Evolutionary conservation across 2,797 vertebrate genomes (phyloP), one percentile per base, ranked within the genome.

Genomic region (Gambelia wislizenii): DNA sequence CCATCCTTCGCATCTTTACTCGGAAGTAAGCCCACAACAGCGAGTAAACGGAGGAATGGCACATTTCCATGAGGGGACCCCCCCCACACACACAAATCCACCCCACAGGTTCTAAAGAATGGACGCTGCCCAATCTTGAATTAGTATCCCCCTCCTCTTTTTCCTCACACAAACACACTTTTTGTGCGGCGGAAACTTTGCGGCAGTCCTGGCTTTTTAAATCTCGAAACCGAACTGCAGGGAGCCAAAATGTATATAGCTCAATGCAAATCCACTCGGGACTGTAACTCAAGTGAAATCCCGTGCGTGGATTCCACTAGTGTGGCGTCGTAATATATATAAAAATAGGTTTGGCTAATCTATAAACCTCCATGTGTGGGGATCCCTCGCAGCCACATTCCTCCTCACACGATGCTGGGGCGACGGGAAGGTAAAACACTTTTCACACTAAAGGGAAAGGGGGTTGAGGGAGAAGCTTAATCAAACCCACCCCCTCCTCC

Each of bases 121-220:
- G 72, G 76, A 54, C 88, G 87, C 83, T 6, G 75, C 84, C 86
- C 83, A 88, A 88, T 39, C 83, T 78, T 77, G 90, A 87, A 89
- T 93, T 92, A 88, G 77, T 79, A 89, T 81, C 27, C 88, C 64
- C 54, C 42, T 13, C 39, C 36, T 44, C 75, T 80, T 85, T 75
- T 13, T 7, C n/a, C n/a, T 47, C 7, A 25, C 36, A 13, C 82
- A 36, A 33, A 33, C 44, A 67, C 39, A 3, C 86, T 49, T 79
- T 52, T 25, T 22, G 87, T 47, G 61, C 74, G 49, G 44, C 1
- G 18, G 86, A 85, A 93, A 95, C 91, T 96, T 96, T 95, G 90
- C 44, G 7, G 2, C 30, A 49, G 67, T 59, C n/a, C 22, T 83
- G 89, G 59, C 64, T 78, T 83, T 87, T 87, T 22, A 2, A 79